Conservation (phyloP, 2,888 invertebrate species). For the Dryobota labecula region DNA sequence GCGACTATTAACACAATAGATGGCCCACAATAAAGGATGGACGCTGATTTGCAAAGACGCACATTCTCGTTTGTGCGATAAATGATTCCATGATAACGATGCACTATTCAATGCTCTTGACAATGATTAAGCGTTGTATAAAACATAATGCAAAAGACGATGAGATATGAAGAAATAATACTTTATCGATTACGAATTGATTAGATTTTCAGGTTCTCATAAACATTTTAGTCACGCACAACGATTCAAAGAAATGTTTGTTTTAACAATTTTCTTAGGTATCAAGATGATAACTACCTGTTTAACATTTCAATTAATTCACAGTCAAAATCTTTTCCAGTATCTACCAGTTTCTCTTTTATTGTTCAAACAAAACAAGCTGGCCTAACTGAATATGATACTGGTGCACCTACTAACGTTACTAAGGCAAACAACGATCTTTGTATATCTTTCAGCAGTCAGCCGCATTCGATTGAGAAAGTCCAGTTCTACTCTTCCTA, state of each 20-base stretch:
- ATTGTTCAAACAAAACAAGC: conserved; percentile 3
- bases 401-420: conserved; percentile 45
- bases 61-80: conserved; percentile 45
- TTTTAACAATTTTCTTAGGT: conserved; percentile 2
- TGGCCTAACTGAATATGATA: conserved; percentile 32
- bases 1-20: conserved; percentile 48
- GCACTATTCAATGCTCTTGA: conserved; percentile 57
- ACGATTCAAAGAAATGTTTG: conserved; percentile 57
- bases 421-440: conserved; percentile 53
- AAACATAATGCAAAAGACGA: conserved; percentile 43
- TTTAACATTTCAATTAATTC: conserved; percentile 1
- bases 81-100: conserved; percentile 55
- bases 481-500: conserved; percentile 53
- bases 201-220: conserved; percentile 48
- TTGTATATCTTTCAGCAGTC: conserved; percentile 39
- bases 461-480: conserved; percentile 49
- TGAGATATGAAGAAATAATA: conserved; percentile 28
- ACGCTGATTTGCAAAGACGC: conserved; percentile 50
- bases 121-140: conserved; percentile 52
- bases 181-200: conserved; percentile 43
- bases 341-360: not conserved
- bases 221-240: conserved; percentile 47
- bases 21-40: conserved; percentile 28
- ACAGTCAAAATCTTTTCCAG: not conserved
- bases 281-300: not conserved